A percentile compares a stretch with the other conserved stretches of the same genome.
Evolutionary conservation across 2,113 vertebrate species (phyloP).

Genomic region (Eclectus roratus): DNA sequence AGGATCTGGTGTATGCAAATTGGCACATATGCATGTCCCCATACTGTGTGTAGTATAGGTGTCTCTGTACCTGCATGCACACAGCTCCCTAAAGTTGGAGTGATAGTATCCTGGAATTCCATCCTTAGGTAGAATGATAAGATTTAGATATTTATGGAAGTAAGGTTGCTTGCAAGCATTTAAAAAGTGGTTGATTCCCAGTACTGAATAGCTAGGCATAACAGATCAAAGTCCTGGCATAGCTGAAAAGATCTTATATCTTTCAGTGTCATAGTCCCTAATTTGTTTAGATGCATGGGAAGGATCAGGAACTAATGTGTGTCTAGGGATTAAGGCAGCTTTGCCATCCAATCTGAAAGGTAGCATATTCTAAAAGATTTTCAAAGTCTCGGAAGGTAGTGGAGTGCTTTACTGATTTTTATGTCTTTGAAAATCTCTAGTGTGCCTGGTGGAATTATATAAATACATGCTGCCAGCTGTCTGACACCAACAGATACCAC

Average conservation of each 20-base stretch:
- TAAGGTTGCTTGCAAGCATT: background rate
- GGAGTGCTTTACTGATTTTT: conserved; percentile 53
- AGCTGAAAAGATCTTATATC: conserved; percentile 32
- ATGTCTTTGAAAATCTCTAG: conserved; percentile 48
- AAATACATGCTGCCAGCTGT: conserved; percentile 16
- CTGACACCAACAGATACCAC: background rate
- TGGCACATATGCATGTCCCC: background rate
- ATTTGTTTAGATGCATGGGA: conserved; percentile 43
- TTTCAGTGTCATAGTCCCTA: background rate
- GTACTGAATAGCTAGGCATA: background rate
- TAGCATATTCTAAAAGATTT: conserved; percentile 5
- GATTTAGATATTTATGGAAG: background rate
- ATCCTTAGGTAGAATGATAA: background rate
- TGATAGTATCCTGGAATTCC: background rate
- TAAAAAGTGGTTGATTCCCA: background rate
- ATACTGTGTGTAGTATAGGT: background rate
- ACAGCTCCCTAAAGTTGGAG: background rate
- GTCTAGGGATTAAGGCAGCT: conserved; percentile 25
- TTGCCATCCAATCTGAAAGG: conserved; percentile 14
- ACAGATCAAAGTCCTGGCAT: background rate
- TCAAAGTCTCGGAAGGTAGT: conserved; percentile 23
- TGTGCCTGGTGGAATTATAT: conserved; percentile 2
- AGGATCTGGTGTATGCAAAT: background rate
- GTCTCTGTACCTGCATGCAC: background rate
- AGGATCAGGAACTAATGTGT: conserved; percentile 12